Base-by-base conservation (phyloP, 2,888 invertebrate genomes). In the Cotesia congregata region DNA sequence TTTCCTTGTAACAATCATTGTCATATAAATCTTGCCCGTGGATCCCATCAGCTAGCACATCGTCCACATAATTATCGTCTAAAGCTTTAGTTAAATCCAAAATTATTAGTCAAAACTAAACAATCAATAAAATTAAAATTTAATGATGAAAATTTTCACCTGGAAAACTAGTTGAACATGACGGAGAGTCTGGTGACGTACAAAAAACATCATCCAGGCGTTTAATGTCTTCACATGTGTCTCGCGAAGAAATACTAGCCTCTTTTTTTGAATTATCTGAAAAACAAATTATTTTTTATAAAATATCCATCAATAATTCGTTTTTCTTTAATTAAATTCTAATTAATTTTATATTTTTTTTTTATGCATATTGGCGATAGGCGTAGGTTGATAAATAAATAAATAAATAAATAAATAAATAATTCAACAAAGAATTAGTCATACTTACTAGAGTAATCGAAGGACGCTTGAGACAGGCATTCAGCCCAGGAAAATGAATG, bases 1-100 rank as follows among this genome's bases (percentile, higher is more conserved):
- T 85, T 81, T 91, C 91, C 84, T 91, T 91, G 82, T 91, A 92
- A 82, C 91, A 91, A 77, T 90, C 88, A 80, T 92, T 92, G 78
- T 92, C 91, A 5, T 89, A 79, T 20, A 92, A 84, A 62, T 90
- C 84, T 75, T 91, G 90, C 64, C 90, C 90, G 30, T 87, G 88
- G 75, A 91, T 90, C 67, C 91, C 91, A 73, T 92, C 92, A 59
- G 90, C 90, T 7, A 90, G 83, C 7, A 90, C 87, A 30, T 89
- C 88, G 80, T 90, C 90, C 6, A 90, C 83, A 72, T 86, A 88
- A 71, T 81, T 86, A 67, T 90, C 90, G 77, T 90, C 90, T 69
- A 90, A 80, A 75, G 85, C 90, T n/a, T n/a, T 87, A 80, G 60
- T 30, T 75, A 61, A 77, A 50, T 20, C 69, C 64, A 2, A 65